Conservation (phyloP, 2,797 vertebrate species). For the Thalassophryne amazonica region DNA sequence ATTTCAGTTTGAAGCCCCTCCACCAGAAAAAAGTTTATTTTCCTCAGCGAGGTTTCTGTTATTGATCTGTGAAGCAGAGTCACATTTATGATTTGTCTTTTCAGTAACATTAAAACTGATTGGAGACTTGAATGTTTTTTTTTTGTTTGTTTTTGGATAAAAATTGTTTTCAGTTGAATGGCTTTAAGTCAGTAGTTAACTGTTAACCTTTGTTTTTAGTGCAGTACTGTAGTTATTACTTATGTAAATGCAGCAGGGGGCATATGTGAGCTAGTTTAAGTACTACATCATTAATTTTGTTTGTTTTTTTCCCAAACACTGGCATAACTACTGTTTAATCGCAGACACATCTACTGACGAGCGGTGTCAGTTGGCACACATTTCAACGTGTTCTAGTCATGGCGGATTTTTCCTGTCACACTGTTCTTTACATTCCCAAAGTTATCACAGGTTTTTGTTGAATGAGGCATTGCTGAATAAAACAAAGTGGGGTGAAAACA, state of each 20-base stretch:
- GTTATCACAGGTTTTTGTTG: slow-evolving; percentile 36
- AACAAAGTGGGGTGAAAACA: slow-evolving; percentile 46
- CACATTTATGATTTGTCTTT: slow-evolving; percentile 24
- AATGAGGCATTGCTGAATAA: slow-evolving; percentile 74
- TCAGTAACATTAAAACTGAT: slow-evolving; percentile 8
- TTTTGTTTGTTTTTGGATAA: too few species aligned
- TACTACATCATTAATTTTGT: slow-evolving; percentile 9
- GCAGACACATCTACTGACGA: slow-evolving; percentile 20
- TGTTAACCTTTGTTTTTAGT: slow-evolving; percentile 7
- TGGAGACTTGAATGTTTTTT: not conserved
- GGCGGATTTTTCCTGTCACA: slow-evolving; percentile 6
- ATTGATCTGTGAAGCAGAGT: slow-evolving; percentile 16
- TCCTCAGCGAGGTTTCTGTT: slow-evolving; percentile 13
- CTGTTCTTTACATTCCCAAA: slow-evolving; percentile 49
- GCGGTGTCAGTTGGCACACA: slow-evolving; percentile 23
- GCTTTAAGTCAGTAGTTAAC: slow-evolving; percentile 10
- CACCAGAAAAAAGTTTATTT: slow-evolving; percentile 7
- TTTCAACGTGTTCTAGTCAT: slow-evolving; percentile 19
- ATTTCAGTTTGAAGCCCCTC: slow-evolving; percentile 31
- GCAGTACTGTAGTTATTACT: slow-evolving; percentile 23
- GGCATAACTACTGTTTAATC: slow-evolving; percentile 39
- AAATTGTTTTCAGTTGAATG: too few species aligned
- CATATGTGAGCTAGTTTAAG: slow-evolving; percentile 16
- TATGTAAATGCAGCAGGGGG: slow-evolving; percentile 15
- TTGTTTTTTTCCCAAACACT: slow-evolving; percentile 43